Evolutionary conservation across 2,797 vertebrate genomes (phyloP).

Genomic region (Uromys caudimaculatus): DNA sequence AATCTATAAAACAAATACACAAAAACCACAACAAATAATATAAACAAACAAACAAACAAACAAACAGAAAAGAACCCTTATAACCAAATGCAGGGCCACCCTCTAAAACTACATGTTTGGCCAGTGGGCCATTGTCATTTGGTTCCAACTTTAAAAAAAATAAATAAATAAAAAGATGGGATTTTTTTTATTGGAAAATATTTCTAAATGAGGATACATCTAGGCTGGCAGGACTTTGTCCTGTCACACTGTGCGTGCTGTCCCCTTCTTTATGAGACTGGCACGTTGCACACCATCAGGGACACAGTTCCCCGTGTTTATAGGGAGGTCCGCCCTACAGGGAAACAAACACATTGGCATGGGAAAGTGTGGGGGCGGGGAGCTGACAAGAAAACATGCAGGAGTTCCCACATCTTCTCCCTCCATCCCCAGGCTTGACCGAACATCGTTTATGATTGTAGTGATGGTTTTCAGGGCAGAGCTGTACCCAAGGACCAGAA

Average conservation of each 20-base stretch:
- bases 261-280: not conserved
- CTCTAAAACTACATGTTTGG: not conserved
- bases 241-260: not conserved
- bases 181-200: not conserved
- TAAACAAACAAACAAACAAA: not conserved
- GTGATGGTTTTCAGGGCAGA: not conserved
- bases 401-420: not conserved
- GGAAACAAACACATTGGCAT: not conserved
- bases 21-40: not conserved
- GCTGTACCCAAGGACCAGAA: not conserved
- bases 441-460: not conserved
- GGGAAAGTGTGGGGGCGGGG: not conserved
- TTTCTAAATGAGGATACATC: not conserved
- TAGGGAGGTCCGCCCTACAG: not conserved
- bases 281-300: not conserved
- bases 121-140: not conserved
- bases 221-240: not conserved
- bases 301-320: rapidly evolving
- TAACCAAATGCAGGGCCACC: too few relatives aligned
- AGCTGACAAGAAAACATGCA: not conserved
- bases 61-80: not conserved
- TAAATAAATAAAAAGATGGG: not conserved
- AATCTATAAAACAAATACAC: not conserved
- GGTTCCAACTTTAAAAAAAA: not conserved
- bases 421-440: not conserved